Evolutionary conservation across 2,797 vertebrate species (phyloP), one percentile per base, ranked within the genome.

Genomic region (Pangasius macronema): DNA sequence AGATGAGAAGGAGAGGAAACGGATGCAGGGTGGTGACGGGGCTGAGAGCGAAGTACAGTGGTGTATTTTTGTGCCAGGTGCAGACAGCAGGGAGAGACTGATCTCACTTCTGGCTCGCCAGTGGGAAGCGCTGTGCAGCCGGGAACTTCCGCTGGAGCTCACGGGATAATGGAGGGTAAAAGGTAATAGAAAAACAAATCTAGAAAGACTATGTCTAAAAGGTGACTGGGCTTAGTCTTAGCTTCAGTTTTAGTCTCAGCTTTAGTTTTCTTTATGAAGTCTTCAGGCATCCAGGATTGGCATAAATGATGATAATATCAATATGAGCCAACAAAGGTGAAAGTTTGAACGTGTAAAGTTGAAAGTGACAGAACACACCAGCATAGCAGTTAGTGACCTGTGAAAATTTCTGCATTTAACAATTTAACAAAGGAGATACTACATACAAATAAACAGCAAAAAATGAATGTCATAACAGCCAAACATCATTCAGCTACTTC

Each of bases 141-240:
- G 98, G 3, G 98, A 99, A 89, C 96, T 99, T 87, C 98, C 98
- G 0, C 95, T 99, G 20, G 98, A 99, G 86, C 96, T 99, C 27
- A 91, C 90, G 9, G 89, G 92, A 24, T 90, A 61, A 91, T 70
- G 20, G 27, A 55, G 61, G 46, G 5, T 36, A 11, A 83, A 55
- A 55, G 82, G 20, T 83, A 39, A 20, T 20, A 55, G 51, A 49
- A 85, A 61, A 59, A 18, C 13, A 61, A 70, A 55, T 22, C 67
- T 39, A 57, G 61, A 53, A 49, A 51, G 57, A 33, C 57, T 22
- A 1, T 20, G 59, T 63, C 39, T 63, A 10, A 46, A n/a, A 51
- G 10, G 20, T 67, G n/a, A 83, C 16, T 33, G 18, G 46, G 63
- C 18, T 67, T 22, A 3, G 46, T 70, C 5, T 70, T 46, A 30